Base-by-base conservation (phyloP, 2,888 invertebrate species). In the Onthophagus sagittarius region DNA sequence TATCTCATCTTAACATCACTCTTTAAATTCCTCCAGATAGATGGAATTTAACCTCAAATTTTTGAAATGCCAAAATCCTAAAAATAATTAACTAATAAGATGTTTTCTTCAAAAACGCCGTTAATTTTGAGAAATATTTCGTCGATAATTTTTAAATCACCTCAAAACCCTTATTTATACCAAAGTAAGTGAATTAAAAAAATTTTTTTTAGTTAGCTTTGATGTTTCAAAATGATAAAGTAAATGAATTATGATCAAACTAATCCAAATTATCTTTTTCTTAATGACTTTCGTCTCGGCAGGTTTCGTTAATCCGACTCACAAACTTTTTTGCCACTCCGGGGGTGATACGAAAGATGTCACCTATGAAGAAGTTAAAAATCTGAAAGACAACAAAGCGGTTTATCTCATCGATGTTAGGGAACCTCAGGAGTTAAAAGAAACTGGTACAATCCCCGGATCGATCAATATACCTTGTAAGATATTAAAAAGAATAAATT, bases 381-480 rank as follows among this genome's bases (percentile, higher is more conserved):
- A 86, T 14, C 81, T 88, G 72, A 84, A 85, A 65, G 85, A 87
- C 72, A 76, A 86, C 11, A 82, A 85, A 5, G 83, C 84, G 70
- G 87, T 89, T 73, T 80, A 91, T 13, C 88, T 94, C 31, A 88
- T 95, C 75, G 94, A 94, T 86, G 94, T 94, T 0, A 89, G 94
- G 77, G 93, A 94, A 81, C 92, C 92, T 33, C 84, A 88, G 9
- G 94, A 94, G 85, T 83, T 94, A 7, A 84, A 88, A 75, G 90
- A 92, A 81, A 89, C 90, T 77, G 94, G 94, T 2, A 86, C 87
- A 80, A 89, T 94, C 75, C 94, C 94, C 62, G 90, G 74, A n/a
- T 72, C 72, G 4, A 72, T 72, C 63, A 77, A 76, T 71, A 76
- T 77, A 63, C 76, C 76, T 63, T 70, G 76, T 77, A 72, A 73